A percentile compares a stretch with the other conserved stretches of the same genome.
These are phyloP conservation scores for Sarcoramphus papa DNA, from an alignment of 2,797 vertebrate species.

Conservation along the genomic window DNA sequence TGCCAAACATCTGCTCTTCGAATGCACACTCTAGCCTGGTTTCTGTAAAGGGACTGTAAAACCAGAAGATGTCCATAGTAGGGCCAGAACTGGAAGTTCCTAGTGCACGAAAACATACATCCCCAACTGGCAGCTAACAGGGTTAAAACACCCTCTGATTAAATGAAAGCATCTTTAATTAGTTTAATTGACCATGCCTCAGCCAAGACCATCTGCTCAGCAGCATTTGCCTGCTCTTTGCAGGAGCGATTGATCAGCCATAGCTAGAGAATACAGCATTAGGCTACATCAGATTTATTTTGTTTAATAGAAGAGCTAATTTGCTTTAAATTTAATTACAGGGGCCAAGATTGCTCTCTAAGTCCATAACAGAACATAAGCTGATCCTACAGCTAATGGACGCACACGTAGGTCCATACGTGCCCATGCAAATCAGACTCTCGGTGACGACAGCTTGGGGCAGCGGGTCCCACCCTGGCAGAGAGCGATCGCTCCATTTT, in stretches of 20 bases:
- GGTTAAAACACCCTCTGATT: conserved; percentile 70
- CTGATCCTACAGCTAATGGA: conserved; percentile 22
- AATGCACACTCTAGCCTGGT: not conserved
- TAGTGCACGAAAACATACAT: not conserved
- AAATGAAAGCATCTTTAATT: conserved; percentile 68
- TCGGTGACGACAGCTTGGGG: rapidly evolving
- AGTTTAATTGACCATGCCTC: conserved; percentile 66
- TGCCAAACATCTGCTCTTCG: not conserved
- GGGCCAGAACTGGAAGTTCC: conserved; percentile 17
- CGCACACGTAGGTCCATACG: rapidly evolving
- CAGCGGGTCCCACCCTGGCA: not conserved
- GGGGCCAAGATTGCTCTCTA: conserved; percentile 39
- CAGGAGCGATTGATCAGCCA: conserved; percentile 61
- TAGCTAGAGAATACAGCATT: conserved; percentile 59
- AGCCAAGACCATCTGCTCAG: conserved; percentile 65
- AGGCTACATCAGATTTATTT: conserved; percentile 68
- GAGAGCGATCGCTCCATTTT: rapidly evolving
- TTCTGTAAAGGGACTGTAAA: not conserved
- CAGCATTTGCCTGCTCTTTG: conserved; percentile 53
- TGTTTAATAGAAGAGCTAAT: conserved; percentile 65
- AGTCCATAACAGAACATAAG: conserved; percentile 47
- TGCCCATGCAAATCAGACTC: not conserved
- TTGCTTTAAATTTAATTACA: conserved; percentile 72
- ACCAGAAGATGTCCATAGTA: not conserved
- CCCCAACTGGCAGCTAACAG: conserved; percentile 60